Base-by-base conservation (phyloP, 2,113 vertebrate species). In the Chaetorhynchus papuensis region DNA sequence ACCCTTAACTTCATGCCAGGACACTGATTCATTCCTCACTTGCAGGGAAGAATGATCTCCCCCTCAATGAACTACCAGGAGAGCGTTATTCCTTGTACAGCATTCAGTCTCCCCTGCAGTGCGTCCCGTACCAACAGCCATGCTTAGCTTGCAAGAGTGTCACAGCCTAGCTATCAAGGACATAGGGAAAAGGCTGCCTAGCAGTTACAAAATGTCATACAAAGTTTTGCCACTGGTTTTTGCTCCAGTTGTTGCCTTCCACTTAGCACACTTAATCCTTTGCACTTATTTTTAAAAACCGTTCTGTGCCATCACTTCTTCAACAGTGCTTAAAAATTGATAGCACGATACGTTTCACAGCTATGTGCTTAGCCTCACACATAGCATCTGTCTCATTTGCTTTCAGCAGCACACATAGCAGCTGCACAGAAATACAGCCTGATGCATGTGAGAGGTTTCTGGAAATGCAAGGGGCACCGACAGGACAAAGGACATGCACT, bases 401-500 rank as follows among this genome's bases (percentile, higher is more conserved):
- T 83, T 81, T 70, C 89, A 63, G 69, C 44, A 66, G 56, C 68
- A 26, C 42, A 11, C 1, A 0, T 1, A 39, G 79, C 76, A 78
- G 72, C 65, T 26, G 56, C 49, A 31, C 11, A 24, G 77, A 59
- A 78, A 54, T 41, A 13, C 28, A 30, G 57, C 42, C 31, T 1
- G 0, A 28, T 1, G 10, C 26, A 16, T 0, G 3, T 7, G 47
- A 63, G 50, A 17, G n/a, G n/a, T 15, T 74, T 35, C 28, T 7
- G 16, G 45, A 83, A 42, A n/a, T 1, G 15, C 52, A 7, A 49
- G 31, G 42, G 41, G 37, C 69, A 68, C 44, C 0, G 0, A 4
- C 16, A 20, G 39, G 35, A 20, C 1, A 2, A 22, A 37, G 83
- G 41, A 13, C 6, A 0, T 0, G 3, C 0, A 0, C 41, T 39